Evolutionary conservation across 2,113 vertebrate species (phyloP).

Genomic region (Perognathus longimembris): DNA sequence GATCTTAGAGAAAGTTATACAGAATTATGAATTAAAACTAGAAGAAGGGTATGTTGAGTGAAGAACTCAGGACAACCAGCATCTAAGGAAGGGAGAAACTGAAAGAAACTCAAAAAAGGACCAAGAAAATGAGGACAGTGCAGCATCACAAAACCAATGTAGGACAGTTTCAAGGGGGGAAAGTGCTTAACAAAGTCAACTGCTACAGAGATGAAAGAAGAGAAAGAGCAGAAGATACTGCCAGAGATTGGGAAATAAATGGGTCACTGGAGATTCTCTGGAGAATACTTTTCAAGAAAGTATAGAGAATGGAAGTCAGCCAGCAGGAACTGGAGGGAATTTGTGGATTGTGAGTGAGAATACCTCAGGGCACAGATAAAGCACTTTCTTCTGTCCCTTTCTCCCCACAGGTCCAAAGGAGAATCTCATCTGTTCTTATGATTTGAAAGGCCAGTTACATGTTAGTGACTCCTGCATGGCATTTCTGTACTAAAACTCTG

Average conservation of each 20-base stretch:
- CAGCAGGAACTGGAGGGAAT: background rate
- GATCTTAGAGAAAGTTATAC: background rate
- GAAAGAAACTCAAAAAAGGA: background rate
- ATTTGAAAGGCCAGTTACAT: background rate
- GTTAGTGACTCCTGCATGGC: background rate
- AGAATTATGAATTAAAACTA: background rate
- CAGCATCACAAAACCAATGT: background rate
- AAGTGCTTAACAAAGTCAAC: background rate
- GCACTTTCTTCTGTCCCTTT: background rate
- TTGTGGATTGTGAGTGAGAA: background rate
- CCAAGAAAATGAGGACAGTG: background rate
- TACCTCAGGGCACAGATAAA: background rate
- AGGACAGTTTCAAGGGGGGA: background rate
- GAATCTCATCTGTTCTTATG: background rate
- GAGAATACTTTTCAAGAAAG: background rate
- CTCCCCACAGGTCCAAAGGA: background rate
- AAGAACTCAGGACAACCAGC: background rate
- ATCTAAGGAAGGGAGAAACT: background rate
- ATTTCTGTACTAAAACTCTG: background rate
- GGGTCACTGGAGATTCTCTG: background rate
- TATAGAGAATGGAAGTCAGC: background rate
- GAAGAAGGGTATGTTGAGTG: background rate
- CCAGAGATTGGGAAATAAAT: background rate
- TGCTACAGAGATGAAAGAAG: background rate
- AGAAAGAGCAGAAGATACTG: background rate